These are phyloP conservation scores for Gouania willdenowi DNA, from an alignment of 2,797 vertebrate genomes.

Conservation along the genomic window DNA sequence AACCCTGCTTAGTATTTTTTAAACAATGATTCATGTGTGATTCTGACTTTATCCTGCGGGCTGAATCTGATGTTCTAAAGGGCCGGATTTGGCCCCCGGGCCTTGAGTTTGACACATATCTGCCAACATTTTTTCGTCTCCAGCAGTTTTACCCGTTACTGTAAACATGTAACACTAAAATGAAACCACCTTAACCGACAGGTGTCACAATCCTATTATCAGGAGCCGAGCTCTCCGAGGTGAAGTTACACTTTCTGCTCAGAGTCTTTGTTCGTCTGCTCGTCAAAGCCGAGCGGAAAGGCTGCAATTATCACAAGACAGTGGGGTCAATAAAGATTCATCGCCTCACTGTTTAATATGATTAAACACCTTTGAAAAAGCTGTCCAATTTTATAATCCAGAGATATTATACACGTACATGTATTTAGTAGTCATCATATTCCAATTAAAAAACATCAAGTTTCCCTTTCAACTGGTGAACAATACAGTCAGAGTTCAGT, in stretches of 20 bases:
- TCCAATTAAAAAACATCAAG: no score
- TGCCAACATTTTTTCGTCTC: no score
- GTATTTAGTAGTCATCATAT: no score
- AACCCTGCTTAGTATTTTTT: no score
- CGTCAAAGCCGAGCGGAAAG: slow-evolving; percentile 32
- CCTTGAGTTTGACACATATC: no score
- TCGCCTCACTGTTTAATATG: slow-evolving; percentile 3
- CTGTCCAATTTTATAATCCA: no score
- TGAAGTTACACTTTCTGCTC: slow-evolving; percentile 32
- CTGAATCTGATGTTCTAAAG: no score
- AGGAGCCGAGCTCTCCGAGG: slow-evolving; percentile 20
- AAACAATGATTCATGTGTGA: no score
- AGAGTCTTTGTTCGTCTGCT: slow-evolving; percentile 33
- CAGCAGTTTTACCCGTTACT: slow-evolving; percentile 29
- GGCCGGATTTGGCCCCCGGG: no score
- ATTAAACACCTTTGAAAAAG: slow-evolving; percentile 10
- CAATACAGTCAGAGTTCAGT: slow-evolving; percentile 1
- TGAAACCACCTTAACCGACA: slow-evolving; percentile 36
- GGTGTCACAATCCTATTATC: slow-evolving; percentile 47
- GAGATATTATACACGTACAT: no score
- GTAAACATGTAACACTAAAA: slow-evolving; percentile 28
- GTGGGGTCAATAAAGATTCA: slow-evolving; percentile 22
- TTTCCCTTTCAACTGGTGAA: no score
- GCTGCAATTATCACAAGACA: slow-evolving; percentile 30
- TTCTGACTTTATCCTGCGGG: no score